Evolutionary conservation across 2,888 invertebrate genomes (phyloP).

Genomic region (Eupeodes luniger): DNA sequence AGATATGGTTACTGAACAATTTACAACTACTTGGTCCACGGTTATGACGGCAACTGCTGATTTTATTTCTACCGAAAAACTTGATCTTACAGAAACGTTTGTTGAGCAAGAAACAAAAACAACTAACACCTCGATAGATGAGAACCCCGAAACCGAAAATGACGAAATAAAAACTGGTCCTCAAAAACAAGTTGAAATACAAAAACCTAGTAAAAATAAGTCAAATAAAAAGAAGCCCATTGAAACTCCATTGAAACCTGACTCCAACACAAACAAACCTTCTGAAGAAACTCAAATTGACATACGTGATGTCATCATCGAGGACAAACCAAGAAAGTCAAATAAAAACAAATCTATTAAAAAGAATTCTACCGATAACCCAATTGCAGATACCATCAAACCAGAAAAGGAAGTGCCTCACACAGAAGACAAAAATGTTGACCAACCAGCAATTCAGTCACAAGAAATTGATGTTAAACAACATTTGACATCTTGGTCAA

Average conservation of each 20-base stretch:
- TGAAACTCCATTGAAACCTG: neutral
- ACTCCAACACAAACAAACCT: neutral
- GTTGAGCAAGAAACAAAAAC: neutral
- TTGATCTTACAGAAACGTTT: neutral
- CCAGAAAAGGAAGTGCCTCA: neutral
- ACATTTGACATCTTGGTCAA: neutral
- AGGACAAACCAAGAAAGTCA: constrained; percentile 23
- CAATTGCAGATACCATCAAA: neutral
- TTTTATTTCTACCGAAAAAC: neutral
- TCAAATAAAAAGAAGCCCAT: neutral
- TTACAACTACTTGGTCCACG: constrained; percentile 5
- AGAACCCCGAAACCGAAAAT: neutral
- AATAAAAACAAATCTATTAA: constrained; percentile 13
- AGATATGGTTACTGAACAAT: neutral
- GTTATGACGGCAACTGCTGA: neutral
- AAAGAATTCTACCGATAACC: neutral
- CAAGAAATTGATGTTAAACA: neutral
- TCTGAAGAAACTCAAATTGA: neutral
- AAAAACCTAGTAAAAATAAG: constrained; percentile 10
- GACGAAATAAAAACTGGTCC: neutral
- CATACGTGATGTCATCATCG: neutral
- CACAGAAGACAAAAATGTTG: neutral
- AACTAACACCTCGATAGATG: too few relatives aligned
- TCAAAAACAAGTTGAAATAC: neutral
- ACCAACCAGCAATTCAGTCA: neutral